These are phyloP conservation scores for Microcebus murinus DNA, from an alignment of 2,113 vertebrate genomes.

Conservation along the genomic window DNA sequence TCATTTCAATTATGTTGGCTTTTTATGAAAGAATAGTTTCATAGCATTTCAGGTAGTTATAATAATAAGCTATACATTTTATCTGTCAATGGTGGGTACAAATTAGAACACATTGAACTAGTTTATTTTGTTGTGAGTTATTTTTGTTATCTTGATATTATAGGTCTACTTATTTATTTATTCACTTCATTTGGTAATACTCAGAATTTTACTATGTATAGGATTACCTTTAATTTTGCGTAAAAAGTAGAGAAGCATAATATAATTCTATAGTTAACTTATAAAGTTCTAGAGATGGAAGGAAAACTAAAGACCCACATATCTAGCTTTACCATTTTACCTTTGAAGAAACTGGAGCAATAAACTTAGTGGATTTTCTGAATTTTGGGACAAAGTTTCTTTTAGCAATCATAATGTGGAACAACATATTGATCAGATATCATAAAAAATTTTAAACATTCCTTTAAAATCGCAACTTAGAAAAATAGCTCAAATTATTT, in stretches of 20 bases:
- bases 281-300: not conserved
- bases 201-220: not conserved
- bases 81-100: not conserved
- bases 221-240: too few species aligned
- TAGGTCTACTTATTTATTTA: not conserved
- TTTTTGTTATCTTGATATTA: not conserved
- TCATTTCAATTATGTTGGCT: not conserved
- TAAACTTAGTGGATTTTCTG: not conserved
- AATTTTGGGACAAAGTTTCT: constrained; percentile 1
- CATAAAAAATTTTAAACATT: not conserved
- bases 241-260: not conserved
- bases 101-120: not conserved
- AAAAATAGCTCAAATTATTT: not conserved
- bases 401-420: not conserved
- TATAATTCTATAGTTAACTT: not conserved
- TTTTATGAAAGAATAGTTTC: not conserved
- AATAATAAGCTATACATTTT: not conserved
- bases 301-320: not conserved
- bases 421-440: not conserved
- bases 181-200: not conserved
- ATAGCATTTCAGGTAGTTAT: not conserved
- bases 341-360: not conserved
- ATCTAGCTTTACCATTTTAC: not conserved
- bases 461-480: not conserved
- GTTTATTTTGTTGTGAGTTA: not conserved